These are phyloP conservation scores for Boloria euphrosyne DNA, from an alignment of 2,888 invertebrate species.

Conservation along the genomic window DNA sequence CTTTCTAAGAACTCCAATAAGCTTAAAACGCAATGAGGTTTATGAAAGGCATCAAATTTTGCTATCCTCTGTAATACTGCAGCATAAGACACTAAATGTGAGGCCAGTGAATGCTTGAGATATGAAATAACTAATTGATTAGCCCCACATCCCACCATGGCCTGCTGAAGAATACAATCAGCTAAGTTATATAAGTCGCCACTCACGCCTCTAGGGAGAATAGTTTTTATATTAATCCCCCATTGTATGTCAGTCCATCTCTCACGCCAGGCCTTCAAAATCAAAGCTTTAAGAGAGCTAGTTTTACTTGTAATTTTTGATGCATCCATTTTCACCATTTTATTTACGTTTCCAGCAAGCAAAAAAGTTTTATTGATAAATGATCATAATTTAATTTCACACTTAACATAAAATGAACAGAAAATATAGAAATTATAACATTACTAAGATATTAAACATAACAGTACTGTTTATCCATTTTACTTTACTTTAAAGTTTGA, in stretches of 20 bases:
- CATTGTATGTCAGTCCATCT: constrained; percentile 97
- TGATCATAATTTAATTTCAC: not conserved
- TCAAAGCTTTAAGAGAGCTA: constrained; percentile 89
- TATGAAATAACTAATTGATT: constrained; percentile 96
- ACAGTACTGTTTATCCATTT: constrained; percentile 1
- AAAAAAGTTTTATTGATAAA: not conserved
- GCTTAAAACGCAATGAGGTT: constrained; percentile 93
- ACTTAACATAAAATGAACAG: not conserved
- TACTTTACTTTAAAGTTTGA: constrained; percentile 3
- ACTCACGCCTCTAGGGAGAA: constrained; percentile 92
- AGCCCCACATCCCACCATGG: constrained; percentile 95
- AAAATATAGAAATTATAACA: too few species aligned
- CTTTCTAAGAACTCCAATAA: constrained; percentile 92
- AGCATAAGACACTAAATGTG: constrained; percentile 95
- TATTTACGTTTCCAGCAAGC: constrained; percentile 1
- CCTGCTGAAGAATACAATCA: constrained; percentile 96
- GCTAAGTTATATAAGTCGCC: constrained; percentile 96
- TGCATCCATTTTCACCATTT: constrained; percentile 83
- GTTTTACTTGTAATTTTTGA: constrained; percentile 92
- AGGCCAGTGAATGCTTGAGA: constrained; percentile 94
- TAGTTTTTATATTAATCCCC: constrained; percentile 98
- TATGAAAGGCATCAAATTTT: constrained; percentile 93
- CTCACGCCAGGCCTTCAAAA: constrained; percentile 95
- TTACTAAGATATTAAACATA: too few species aligned
- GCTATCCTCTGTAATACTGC: constrained; percentile 94